Percentiles rank a stretch among this genome's conserved stretches.
These are phyloP conservation scores for Chloebia gouldiae DNA, from an alignment of 2,113 vertebrate genomes.

Conservation along the genomic window DNA sequence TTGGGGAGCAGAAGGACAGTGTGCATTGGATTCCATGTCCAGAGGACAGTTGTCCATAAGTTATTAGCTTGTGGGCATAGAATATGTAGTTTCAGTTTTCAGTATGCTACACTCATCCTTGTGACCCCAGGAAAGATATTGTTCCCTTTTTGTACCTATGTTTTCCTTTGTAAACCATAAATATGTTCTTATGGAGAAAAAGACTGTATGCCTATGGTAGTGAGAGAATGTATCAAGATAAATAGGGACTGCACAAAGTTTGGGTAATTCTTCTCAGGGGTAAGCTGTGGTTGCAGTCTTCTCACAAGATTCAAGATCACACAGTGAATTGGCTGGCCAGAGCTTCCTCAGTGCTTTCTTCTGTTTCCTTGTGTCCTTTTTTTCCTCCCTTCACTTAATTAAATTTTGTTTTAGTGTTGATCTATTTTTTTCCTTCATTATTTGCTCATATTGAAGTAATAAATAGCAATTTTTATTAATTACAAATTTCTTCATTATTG, in stretches of 20 bases:
- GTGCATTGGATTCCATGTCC: not conserved
- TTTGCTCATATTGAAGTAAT: not conserved
- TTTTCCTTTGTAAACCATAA: not conserved
- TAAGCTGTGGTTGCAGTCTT: not conserved
- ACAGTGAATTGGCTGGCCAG: not conserved
- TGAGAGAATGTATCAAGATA: not conserved
- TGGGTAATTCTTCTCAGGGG: not conserved
- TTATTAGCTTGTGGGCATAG: not conserved
- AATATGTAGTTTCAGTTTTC: not conserved
- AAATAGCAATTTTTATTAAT: not conserved
- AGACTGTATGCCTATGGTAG: not conserved
- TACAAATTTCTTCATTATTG: not conserved
- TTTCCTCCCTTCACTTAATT: not conserved
- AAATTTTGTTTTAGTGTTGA: not conserved
- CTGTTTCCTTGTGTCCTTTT: not conserved
- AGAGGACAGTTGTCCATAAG: not conserved
- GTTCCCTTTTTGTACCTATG: not conserved
- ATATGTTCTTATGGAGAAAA: not conserved
- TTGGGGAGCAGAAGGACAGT: not conserved
- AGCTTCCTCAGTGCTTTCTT: not conserved
- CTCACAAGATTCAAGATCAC: not conserved
- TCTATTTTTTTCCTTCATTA: not conserved
- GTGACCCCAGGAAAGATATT: not conserved
- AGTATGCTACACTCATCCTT: not conserved
- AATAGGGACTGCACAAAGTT: not conserved